Evolutionary conservation across 92 coral and sea anemone genomes (phyloP).

Genomic region (Palythoa grandis): DNA sequence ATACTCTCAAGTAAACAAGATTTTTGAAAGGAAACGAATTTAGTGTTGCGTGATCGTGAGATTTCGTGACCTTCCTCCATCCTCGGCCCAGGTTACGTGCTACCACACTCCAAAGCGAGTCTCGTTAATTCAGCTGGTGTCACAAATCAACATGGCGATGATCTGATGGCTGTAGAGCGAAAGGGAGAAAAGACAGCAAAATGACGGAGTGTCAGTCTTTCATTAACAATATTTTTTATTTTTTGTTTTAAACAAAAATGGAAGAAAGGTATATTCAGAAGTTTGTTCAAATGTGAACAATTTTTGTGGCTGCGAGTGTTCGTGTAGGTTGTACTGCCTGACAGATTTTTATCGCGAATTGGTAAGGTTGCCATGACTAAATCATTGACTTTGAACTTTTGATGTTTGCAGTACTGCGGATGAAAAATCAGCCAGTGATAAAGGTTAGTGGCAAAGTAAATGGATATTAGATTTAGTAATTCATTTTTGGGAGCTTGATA

Average conservation of each 20-base stretch:
- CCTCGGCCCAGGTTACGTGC: not conserved
- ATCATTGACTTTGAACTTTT: not conserved
- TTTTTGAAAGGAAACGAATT: no score
- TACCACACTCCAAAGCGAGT: not conserved
- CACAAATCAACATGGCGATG: slow-evolving; percentile 47
- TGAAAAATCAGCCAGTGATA: slow-evolving; percentile 6
- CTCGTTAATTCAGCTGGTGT: slow-evolving; percentile 27
- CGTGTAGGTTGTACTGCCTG: not conserved
- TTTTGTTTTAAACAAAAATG: slow-evolving; percentile 18
- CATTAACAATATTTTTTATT: not conserved
- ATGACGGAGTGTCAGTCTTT: not conserved
- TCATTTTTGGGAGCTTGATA: not conserved
- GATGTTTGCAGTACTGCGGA: slow-evolving; percentile 33
- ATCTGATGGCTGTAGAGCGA: slow-evolving; percentile 12
- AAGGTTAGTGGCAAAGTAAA: slow-evolving; percentile 3
- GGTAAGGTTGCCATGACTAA: slow-evolving; percentile 30
- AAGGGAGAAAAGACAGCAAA: not conserved
- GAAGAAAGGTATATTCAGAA: slow-evolving; percentile 23
- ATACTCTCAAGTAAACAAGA: no score
- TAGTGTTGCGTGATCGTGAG: not conserved
- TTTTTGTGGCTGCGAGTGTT: not conserved
- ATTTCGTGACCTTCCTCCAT: not conserved
- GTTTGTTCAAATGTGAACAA: not conserved
- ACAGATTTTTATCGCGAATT: slow-evolving; percentile 23
- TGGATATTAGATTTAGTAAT: not conserved